phyloP scores from a whole-genome alignment of 1,140 invertebrate genomes.

The Propsilocerus akamusi region DNA sequence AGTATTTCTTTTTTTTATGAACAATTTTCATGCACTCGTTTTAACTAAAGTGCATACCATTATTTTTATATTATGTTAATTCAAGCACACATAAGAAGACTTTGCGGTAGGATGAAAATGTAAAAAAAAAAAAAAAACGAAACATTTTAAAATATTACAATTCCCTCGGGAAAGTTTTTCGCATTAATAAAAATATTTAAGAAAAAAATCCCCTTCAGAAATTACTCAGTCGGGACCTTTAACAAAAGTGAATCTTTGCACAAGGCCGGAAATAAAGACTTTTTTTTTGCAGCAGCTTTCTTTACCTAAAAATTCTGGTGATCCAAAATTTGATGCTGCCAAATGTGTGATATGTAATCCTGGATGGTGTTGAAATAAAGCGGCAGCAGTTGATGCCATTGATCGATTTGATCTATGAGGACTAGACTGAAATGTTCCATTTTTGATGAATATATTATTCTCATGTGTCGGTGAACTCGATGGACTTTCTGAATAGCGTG shows the following conservation, averaged over 20 bases:
- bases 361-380: conserved; percentile 29
- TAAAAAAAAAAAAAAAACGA: neutral
- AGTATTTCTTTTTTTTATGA: neutral
- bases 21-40: neutral
- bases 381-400: conserved; percentile 27
- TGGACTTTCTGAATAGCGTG: neutral
- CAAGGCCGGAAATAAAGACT: conserved; percentile 6
- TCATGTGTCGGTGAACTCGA: neutral
- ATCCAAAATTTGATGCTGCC: conserved; percentile 16
- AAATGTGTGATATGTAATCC: conserved; percentile 34
- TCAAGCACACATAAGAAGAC: neutral
- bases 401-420: conserved; percentile 17
- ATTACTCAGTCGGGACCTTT: neutral
- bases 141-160: conserved; percentile 3
- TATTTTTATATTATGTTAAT: neutral
- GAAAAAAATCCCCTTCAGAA: neutral
- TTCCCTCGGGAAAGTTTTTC: conserved; percentile 7
- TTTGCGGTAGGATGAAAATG: neutral
- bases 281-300: conserved; percentile 4
- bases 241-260: conserved; percentile 5
- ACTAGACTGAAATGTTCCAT: conserved; percentile 19
- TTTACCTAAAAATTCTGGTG: conserved; percentile 57
- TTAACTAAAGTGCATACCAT: neutral
- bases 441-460: conserved; percentile 15
- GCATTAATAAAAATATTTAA: conserved; percentile 7